Conservation (phyloP, 2,888 invertebrate genomes). For the Epinotia ramella region DNA sequence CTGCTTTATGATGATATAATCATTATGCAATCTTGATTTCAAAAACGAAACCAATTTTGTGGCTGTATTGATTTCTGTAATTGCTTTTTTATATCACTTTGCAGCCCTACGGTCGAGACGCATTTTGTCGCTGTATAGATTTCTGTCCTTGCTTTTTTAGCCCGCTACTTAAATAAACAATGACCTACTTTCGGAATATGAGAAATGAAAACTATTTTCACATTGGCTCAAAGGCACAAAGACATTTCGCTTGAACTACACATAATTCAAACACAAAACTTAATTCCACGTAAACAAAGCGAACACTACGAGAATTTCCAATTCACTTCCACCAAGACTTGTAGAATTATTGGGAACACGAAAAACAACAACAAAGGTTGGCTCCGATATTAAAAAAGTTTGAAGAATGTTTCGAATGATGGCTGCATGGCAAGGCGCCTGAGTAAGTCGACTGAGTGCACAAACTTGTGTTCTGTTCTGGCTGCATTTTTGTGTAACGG, state of each 20-base stretch:
- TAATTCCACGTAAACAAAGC: slow-evolving; percentile 15
- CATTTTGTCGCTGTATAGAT: too few species aligned
- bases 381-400: slow-evolving; percentile 42
- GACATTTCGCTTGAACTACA: neutral
- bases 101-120: too few species aligned
- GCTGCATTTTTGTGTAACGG: slow-evolving; percentile 28
- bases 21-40: too few species aligned
- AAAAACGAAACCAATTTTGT: too few species aligned
- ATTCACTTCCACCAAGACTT: slow-evolving; percentile 20
- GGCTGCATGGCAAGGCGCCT: slow-evolving; percentile 25
- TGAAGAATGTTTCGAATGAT: slow-evolving; percentile 38
- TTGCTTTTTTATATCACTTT: too few species aligned
- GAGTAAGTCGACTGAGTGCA: slow-evolving; percentile 26
- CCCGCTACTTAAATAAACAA: too few species aligned
- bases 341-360: slow-evolving; percentile 27
- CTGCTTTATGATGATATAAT: too few species aligned
- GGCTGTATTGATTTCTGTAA: too few species aligned
- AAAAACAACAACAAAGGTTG: slow-evolving; percentile 29
- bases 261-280: slow-evolving; percentile 13
- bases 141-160: too few species aligned
- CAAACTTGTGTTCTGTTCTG: slow-evolving; percentile 19
- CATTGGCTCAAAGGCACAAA: neutral
- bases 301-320: slow-evolving; percentile 32
- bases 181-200: neutral
- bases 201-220: neutral